Evolutionary conservation across 2,888 invertebrate genomes (phyloP).

Genomic region (Exephanes ischioxanthus): DNA sequence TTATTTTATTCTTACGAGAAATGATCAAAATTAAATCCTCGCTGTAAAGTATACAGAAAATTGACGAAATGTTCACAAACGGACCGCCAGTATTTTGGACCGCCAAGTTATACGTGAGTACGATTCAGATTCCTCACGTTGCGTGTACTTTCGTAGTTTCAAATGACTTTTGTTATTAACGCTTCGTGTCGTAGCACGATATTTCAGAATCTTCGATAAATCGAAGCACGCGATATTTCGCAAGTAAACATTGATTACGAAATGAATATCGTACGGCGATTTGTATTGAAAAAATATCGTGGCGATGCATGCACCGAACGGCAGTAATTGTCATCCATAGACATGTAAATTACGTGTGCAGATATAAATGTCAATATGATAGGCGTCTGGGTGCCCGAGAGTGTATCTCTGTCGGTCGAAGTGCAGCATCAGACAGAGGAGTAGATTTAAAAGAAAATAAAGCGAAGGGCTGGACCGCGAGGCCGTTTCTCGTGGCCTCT

Average conservation of each 20-base stretch:
- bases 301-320: conserved; percentile 38
- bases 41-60: no score
- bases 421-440: conserved; percentile 46
- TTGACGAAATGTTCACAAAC: no score
- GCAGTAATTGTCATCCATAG: conserved; percentile 83
- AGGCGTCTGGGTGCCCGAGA: conserved; percentile 74
- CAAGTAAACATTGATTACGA: not conserved
- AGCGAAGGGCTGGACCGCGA: conserved; percentile 46
- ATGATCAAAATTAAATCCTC: no score
- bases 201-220: not conserved
- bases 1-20: not conserved
- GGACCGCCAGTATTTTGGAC: no score
- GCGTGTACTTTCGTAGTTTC: no score
- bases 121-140: no score
- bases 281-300: conserved; percentile 29
- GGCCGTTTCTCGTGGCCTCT: conserved; percentile 67
- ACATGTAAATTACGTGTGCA: conserved; percentile 83
- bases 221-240: not conserved
- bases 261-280: conserved; percentile 24
- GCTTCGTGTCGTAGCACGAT: not conserved
- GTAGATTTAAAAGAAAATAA: conserved; percentile 38
- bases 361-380: conserved; percentile 85
- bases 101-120: no score
- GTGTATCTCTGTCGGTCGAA: conserved; percentile 63
- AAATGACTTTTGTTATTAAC: not conserved